A percentile compares a stretch with the other conserved stretches of the same genome.
Conservation (phyloP, 2,113 vertebrate genomes). For the Furnarius figulus region DNA sequence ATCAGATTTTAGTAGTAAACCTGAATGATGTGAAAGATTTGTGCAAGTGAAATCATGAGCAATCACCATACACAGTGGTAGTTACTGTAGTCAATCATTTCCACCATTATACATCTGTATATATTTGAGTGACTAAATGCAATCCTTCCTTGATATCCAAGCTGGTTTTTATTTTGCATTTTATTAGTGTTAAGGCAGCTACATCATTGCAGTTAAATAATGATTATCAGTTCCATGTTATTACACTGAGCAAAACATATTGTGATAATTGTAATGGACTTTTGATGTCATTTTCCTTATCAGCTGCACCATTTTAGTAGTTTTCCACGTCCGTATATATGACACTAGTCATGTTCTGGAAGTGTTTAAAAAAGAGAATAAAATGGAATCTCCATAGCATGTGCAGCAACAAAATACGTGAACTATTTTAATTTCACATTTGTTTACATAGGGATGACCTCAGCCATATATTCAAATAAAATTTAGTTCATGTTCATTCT, state of each 20-base stretch:
- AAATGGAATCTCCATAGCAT: neutral
- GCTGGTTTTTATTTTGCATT: neutral
- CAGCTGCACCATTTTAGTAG: neutral
- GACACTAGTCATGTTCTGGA: neutral
- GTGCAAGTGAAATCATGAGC: neutral
- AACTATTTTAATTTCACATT: neutral
- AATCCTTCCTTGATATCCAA: neutral
- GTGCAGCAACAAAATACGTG: neutral
- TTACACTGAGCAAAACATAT: constrained; percentile 18
- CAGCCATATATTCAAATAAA: neutral
- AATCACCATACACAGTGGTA: neutral
- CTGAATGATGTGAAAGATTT: neutral
- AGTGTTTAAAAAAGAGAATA: constrained; percentile 24
- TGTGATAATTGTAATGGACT: constrained; percentile 25
- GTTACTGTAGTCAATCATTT: neutral
- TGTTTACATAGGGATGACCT: neutral
- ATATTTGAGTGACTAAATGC: neutral
- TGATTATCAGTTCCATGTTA: neutral
- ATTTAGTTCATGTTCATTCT: neutral
- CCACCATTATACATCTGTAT: neutral
- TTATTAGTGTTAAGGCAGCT: neutral
- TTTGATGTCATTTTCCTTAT: constrained; percentile 21
- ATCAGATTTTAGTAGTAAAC: neutral
- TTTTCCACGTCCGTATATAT: neutral
- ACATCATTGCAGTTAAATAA: neutral